These are phyloP conservation scores for Steatocranus sp. DNA, from an alignment of 2,797 vertebrate species.

Conservation along the genomic window DNA sequence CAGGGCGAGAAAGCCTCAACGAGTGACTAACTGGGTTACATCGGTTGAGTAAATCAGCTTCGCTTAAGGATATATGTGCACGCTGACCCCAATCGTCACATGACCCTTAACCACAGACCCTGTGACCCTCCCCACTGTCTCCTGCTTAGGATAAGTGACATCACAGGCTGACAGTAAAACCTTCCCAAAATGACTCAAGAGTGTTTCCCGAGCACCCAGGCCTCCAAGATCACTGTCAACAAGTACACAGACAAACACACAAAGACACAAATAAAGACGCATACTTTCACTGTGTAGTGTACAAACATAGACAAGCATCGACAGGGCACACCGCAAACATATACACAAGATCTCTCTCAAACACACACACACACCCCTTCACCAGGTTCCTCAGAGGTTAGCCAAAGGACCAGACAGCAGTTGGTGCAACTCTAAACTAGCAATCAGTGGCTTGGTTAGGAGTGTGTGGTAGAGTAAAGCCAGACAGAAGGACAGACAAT, in stretches of 20 bases:
- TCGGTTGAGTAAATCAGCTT: slow-evolving; percentile 10
- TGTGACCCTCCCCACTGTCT: background rate
- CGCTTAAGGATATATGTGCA: background rate
- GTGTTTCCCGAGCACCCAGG: slow-evolving; percentile 1
- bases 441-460: slow-evolving; percentile 61
- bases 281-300: slow-evolving; percentile 62
- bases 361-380: slow-evolving; percentile 30
- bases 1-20: background rate
- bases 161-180: slow-evolving; percentile 33
- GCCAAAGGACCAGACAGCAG: slow-evolving; percentile 68
- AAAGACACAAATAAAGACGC: slow-evolving; percentile 38
- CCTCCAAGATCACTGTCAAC: slow-evolving; percentile 15
- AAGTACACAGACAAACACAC: slow-evolving; percentile 23
- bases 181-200: background rate
- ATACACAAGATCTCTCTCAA: slow-evolving; percentile 25
- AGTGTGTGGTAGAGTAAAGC: slow-evolving; percentile 55
- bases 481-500: slow-evolving; percentile 70
- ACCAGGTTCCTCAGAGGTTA: slow-evolving; percentile 61
- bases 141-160: slow-evolving; percentile 38
- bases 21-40: slow-evolving; percentile 4
- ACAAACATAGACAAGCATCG: slow-evolving; percentile 66
- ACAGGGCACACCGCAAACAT: slow-evolving; percentile 54
- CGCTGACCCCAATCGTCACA: background rate
- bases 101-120: background rate
- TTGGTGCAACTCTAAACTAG: slow-evolving; percentile 64